Conservation (phyloP, 2,113 vertebrate species). For the Pomatorhinus ruficollis region DNA sequence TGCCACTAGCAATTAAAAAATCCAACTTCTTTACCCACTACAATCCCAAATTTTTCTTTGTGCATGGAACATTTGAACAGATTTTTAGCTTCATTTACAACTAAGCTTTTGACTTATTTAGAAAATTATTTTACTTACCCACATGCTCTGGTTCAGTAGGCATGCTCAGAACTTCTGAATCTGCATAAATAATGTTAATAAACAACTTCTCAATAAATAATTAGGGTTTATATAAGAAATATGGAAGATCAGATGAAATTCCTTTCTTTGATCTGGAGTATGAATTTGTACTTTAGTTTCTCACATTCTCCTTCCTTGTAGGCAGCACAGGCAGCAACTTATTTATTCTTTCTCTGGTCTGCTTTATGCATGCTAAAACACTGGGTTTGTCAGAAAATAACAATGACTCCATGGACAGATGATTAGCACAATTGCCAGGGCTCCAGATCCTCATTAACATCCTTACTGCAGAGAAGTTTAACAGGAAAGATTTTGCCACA, state of each 20-base stretch:
- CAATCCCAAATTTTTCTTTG: neutral
- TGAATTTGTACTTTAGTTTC: neutral
- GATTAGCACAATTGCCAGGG: neutral
- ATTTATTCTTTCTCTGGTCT: neutral
- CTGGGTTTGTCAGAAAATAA: neutral
- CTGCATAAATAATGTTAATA: neutral
- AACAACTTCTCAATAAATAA: neutral
- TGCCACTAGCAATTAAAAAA: neutral
- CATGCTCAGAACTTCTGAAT: neutral
- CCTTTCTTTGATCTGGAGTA: neutral
- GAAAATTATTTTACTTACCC: neutral
- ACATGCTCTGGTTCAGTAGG: neutral
- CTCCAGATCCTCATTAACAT: constrained; percentile 19
- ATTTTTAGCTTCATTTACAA: neutral
- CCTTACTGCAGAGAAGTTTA: neutral
- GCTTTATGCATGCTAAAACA: neutral
- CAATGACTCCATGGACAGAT: neutral
- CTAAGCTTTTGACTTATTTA: neutral
- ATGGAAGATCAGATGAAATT: neutral
- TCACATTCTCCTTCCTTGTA: neutral
- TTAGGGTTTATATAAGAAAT: neutral
- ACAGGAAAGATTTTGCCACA: neutral
- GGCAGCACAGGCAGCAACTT: neutral
- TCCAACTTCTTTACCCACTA: neutral
- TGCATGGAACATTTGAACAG: neutral